A percentile compares a stretch with the other conserved stretches of the same genome.
phyloP scores from a whole-genome alignment of 2,888 invertebrate species.

The Mythimna lalbum region DNA sequence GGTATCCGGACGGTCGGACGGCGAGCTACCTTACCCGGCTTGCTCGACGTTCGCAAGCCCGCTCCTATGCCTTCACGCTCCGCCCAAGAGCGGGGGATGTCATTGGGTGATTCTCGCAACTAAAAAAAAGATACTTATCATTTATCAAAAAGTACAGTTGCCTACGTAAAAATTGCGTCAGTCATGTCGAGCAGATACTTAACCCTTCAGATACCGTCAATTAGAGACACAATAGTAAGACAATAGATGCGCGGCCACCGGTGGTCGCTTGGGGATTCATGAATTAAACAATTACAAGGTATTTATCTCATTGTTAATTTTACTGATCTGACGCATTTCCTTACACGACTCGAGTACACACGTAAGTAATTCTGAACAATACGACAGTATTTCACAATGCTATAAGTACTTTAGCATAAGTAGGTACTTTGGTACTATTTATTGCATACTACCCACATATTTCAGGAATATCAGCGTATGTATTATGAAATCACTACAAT shows the following conservation, averaged over 20 bases:
- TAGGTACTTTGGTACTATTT: neutral
- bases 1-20: too few species aligned
- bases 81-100: too few species aligned
- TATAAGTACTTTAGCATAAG: neutral
- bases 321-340: constrained; percentile 22
- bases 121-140: too few species aligned
- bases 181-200: too few species aligned
- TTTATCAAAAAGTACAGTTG: neutral
- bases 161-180: constrained; percentile 1
- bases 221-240: too few species aligned
- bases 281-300: constrained; percentile 4
- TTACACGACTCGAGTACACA: neutral
- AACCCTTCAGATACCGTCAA: too few species aligned
- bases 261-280: too few species aligned
- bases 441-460: neutral
- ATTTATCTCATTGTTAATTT: constrained; percentile 11
- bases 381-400: neutral
- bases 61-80: too few species aligned
- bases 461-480: neutral
- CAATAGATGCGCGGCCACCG: too few species aligned
- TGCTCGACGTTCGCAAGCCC: too few species aligned
- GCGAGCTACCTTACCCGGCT: too few species aligned
- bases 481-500: constrained; percentile 21
- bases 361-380: constrained; percentile 4
- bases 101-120: too few species aligned